Evolutionary conservation across 53 echinoderm and acorn worm genomes (phyloP).

Genomic region (Luidia sarsii): DNA sequence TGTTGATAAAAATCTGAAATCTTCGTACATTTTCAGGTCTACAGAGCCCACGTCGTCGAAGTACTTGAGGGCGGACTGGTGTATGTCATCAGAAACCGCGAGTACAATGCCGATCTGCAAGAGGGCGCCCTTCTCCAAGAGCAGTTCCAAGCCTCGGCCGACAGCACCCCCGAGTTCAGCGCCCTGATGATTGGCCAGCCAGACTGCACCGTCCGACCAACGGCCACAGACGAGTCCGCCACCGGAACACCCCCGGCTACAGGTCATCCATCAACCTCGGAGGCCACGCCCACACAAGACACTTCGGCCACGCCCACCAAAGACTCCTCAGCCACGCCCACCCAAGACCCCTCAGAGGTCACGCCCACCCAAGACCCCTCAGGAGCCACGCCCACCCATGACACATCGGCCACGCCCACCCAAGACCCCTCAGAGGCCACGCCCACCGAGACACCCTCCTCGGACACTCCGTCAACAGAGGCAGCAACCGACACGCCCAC

Average conservation of each 20-base stretch:
- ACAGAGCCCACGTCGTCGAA: conserved; percentile 1
- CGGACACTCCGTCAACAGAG: too few species aligned
- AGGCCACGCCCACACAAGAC: neutral
- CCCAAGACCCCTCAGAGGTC: neutral
- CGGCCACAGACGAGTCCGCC: neutral
- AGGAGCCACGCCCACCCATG: neutral
- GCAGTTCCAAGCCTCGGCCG: conserved; percentile 21
- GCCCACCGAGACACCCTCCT: too few species aligned
- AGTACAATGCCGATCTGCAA: conserved; percentile 16
- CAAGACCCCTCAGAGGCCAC: neutral
- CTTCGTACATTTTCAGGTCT: too few species aligned
- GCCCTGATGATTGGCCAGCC: conserved; percentile 31
- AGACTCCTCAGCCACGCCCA: neutral
- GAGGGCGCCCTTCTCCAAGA: neutral
- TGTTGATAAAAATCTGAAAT: too few species aligned
- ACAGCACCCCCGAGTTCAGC: conserved; percentile 34
- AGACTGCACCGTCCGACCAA: conserved; percentile 15
- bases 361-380: neutral
- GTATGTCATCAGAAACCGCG: conserved; percentile 10
- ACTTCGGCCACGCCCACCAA: neutral
- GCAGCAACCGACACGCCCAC: too few species aligned
- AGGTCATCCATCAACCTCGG: neutral
- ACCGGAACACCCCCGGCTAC: neutral
- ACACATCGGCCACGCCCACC: neutral
- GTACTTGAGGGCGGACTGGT: neutral